Percentiles rank a stretch among this genome's conserved stretches.
Evolutionary conservation across 2,797 vertebrate species (phyloP).

Genomic region (Lagorchestes hirsutus): DNA sequence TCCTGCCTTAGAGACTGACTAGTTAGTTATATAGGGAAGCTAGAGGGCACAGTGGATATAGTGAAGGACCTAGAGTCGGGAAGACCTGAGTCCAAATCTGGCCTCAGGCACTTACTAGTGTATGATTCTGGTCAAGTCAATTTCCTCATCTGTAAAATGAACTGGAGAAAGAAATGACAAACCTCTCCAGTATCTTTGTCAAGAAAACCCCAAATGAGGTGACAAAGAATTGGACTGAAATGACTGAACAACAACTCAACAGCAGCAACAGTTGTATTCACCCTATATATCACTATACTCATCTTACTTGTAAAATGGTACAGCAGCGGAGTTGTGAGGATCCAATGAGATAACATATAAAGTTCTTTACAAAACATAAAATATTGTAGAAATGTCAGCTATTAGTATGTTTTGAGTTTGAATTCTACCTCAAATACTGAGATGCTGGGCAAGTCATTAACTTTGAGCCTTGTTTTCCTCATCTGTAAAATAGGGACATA

Average conservation of each 20-base stretch:
- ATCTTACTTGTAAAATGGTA: not conserved
- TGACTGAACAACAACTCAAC: not conserved
- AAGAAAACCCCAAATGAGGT: not conserved
- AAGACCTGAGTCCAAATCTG: not conserved
- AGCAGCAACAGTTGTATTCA: not conserved
- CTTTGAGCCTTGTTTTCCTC: not conserved
- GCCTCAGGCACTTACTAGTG: not conserved
- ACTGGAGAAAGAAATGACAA: not conserved
- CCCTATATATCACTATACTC: not conserved
- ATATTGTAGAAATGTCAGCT: not conserved
- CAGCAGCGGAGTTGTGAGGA: not conserved
- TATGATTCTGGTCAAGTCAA: not conserved
- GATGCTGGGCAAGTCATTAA: not conserved
- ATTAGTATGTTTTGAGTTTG: not conserved
- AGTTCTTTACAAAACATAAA: not conserved
- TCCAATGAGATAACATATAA: not conserved
- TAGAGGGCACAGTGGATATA: not conserved
- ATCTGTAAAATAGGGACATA: not conserved
- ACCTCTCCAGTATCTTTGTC: not conserved
- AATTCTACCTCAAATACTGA: not conserved
- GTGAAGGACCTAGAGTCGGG: not conserved
- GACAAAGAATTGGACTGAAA: not conserved
- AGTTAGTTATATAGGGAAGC: not conserved
- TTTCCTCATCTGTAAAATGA: not conserved
- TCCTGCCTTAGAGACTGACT: not conserved